Evolutionary conservation across 2,888 invertebrate species (phyloP), one percentile per base, ranked within the genome.

Genomic region (Pyrochroa serraticornis): DNA sequence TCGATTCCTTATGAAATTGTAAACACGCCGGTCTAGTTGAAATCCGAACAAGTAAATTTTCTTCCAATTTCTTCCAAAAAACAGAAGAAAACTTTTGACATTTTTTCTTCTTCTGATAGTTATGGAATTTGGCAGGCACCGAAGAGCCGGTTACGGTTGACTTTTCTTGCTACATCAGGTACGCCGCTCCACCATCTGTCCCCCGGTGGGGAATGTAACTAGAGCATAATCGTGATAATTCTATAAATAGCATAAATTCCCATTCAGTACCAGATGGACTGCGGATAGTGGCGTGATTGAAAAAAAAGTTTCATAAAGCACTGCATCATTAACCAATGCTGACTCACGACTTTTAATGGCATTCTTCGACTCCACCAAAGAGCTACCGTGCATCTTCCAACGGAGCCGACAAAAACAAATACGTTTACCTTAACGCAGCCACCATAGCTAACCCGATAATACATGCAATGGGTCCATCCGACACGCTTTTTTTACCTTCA

Each of bases 141-240:
- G 22, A 22, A 53, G 52, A 41, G 34, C 45, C 44, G 49, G 42
- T 58, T 54, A 50, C 35, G 34, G 12, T 37, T 30, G 47, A 8
- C 12, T 38, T 39, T 39, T 34, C 39, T 38, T 48, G 13, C 22
- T 39, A n/a, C 10, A 39, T 39, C 12, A 12, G n/a, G 10, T n/a
- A 10, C n/a, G 6, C 33, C 12, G 46, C 42, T 49, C 46, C 13
- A 43, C 33, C 57, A 58, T 58, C 51, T 58, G 57, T 37, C 50
- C 36, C 3, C 10, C 10, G 39, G 44, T 37, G n/a, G 43, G 13
- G 7, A 38, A 39, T 49, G 50, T 52, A 64, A 65, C 58, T 65
- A 55, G 64, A 65, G 63, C 62, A 59, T 62, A 60, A 62, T 64
- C 66, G 60, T 60, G 62, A 60, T 56, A 52, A 55, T 57, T 49